Evolutionary conservation across 2,113 vertebrate species (phyloP), one percentile per base, ranked within the genome.

Genomic region (Mormoops blainvillei): DNA sequence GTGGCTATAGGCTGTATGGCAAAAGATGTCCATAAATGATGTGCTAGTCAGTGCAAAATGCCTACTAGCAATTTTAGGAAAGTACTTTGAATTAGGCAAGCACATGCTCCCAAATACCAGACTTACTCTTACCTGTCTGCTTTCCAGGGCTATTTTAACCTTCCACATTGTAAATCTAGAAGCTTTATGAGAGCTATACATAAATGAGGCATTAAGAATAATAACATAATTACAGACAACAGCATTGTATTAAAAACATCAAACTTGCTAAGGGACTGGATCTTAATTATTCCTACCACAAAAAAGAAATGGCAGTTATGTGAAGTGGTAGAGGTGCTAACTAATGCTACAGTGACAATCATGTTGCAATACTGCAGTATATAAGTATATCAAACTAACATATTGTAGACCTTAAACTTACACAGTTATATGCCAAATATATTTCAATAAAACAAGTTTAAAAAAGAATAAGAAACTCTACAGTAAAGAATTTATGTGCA

Each of bases 1-100:
- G 93, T 96, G 96, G 96, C 68, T 41, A 4, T 58, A 73, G 48
- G 50, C 10, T 78, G 28, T 68, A 98, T 92, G 61, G 65, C 65
- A 31, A 28, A 33, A 82, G 54, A 13, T 2, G 4, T 43, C 58
- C n/a, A 3, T 58, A 13, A 1, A 5, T n/a, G 83, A 24, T 48
- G 73, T 94, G 31, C 54, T 67, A 45, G 33, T 73, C 16, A 83
- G 65, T 76, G 33, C 33, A 70, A 73, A 93, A 67, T 33, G 50
- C 63, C 33, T 16, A 22, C 16, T 56, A 9, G 28, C 12, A 41
- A 83, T 94, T 96, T 87, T 71, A 91, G 43, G 52, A 54, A 91
- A 63, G 41, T 65, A 52, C 38, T 89, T 73, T 81, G 67, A 80
- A 80, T 91, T 89, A 73, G 18, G 22, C 4, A 86, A 89, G 43